Percentiles rank a stretch among this genome's conserved stretches.
phyloP scores from a whole-genome alignment of 1,140 invertebrate species.

The Trachymyrmex cornetzi region DNA sequence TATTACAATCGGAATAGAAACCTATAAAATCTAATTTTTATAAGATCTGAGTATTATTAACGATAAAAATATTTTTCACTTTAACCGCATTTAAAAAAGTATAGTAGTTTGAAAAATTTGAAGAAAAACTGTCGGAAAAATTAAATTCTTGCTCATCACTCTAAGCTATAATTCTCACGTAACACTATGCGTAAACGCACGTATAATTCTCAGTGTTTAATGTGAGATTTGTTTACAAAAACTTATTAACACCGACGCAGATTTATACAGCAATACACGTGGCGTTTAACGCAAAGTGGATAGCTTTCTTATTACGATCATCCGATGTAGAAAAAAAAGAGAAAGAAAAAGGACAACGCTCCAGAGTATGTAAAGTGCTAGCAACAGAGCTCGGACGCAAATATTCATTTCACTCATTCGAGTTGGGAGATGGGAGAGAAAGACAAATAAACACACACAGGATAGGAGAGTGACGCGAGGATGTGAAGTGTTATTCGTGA shows the following conservation, averaged over 20 bases:
- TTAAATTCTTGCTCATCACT: neutral
- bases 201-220: neutral
- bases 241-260: conserved; percentile 7
- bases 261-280: conserved; percentile 1
- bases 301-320: neutral
- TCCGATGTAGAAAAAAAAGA: neutral
- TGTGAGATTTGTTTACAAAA: conserved; percentile 10
- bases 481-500: conserved; percentile 31
- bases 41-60: neutral
- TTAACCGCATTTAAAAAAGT: neutral
- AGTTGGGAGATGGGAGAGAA: neutral
- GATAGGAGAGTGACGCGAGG: conserved; percentile 23
- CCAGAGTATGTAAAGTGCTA: conserved; percentile 19
- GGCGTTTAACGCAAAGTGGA: neutral
- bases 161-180: neutral
- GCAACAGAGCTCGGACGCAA: conserved; percentile 22
- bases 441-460: conserved; percentile 41
- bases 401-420: conserved; percentile 37
- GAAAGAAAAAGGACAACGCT: conserved; percentile 3
- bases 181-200: neutral
- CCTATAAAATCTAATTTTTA: neutral
- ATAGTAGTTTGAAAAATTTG: conserved; percentile 6
- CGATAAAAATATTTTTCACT: neutral
- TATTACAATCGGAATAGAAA: neutral
- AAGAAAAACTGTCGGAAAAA: neutral